Base-by-base conservation (phyloP, 1,140 invertebrate species). In the Solenopsis fugax region DNA sequence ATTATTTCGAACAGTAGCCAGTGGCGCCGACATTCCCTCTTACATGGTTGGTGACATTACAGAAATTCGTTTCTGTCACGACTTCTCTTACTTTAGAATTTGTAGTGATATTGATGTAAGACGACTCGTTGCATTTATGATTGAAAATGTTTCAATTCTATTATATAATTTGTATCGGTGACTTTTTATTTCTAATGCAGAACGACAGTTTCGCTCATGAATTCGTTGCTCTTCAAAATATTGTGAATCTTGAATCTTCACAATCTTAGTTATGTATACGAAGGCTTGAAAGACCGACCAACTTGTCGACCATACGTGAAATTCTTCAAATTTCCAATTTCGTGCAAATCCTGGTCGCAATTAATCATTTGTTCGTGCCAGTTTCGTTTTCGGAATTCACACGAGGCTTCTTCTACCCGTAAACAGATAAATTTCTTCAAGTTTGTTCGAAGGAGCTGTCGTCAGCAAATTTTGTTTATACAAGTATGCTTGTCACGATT, bases 321-420 rank as follows among this genome's bases (percentile, higher is more conserved):
- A 86, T 80, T 86, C 45, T 60, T 81, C 7, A 82, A 73, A 7
- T 58, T 82, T 82, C 45, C 18, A 7, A 37, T 82, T 41, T 75
- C 34, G 7, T 54, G 2, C 5, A 2, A 45, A 7, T 24, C 34
- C 10, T 34, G 37, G 6, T 82, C 5, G 67, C 41, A 16, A 84
- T 82, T 41, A 56, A 81, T 71, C 50, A 81, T 81, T 21, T 34
- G 24, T 9, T 24, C 67, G 21, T 29, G 18, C 21, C 29, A 34
- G 21, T 73, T 29, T 69, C 18, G 10, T 24, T 58, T 58, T 64
- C 7, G 29, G 12, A 73, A 71, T 81, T 73, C 24, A 4, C 21
- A 7, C 16, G 37, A 29, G 52, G 21, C 18, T 75, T 48, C 18
- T 75, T 48, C 41, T 82, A 54, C 0, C 4, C 45, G 29, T 54